A percentile compares a stretch with the other conserved stretches of the same genome.
Conservation (phyloP, 2,113 vertebrate genomes). For the Boulengeromyrus knoepffleri region DNA sequence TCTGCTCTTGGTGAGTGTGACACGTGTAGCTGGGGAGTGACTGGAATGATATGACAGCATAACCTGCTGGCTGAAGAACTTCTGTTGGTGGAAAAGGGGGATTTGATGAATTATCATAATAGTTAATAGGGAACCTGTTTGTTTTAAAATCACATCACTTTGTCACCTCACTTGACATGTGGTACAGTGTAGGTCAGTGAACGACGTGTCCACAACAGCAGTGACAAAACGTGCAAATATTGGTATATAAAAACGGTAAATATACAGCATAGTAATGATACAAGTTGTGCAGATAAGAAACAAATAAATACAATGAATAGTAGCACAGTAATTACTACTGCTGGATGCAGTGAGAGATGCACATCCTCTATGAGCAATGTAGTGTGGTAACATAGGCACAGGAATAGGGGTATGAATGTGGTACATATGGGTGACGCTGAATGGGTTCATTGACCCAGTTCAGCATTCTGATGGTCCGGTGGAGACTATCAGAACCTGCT, state of each 20-base stretch:
- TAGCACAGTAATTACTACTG: background rate
- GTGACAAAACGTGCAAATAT: background rate
- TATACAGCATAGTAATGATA: background rate
- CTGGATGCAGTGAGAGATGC: background rate
- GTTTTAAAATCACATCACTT: background rate
- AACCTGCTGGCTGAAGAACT: background rate
- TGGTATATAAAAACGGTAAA: background rate
- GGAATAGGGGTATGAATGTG: background rate
- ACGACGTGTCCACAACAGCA: background rate
- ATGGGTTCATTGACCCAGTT: background rate
- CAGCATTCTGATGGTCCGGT: no score
- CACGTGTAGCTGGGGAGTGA: constrained; percentile 36
- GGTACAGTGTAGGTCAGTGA: background rate
- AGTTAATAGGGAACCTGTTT: background rate
- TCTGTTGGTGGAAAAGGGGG: background rate
- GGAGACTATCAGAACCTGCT: background rate
- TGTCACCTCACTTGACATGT: background rate
- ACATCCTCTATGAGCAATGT: background rate
- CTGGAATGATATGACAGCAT: background rate
- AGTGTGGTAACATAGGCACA: background rate
- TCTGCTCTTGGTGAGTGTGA: constrained; percentile 79
- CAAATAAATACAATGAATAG: background rate
- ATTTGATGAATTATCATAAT: background rate
- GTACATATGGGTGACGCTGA: background rate
- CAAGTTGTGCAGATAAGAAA: background rate